A percentile compares a stretch with the other conserved stretches of the same genome.
phyloP scores from a whole-genome alignment of 2,888 invertebrate species.

The Blastobasis lacticolella region DNA sequence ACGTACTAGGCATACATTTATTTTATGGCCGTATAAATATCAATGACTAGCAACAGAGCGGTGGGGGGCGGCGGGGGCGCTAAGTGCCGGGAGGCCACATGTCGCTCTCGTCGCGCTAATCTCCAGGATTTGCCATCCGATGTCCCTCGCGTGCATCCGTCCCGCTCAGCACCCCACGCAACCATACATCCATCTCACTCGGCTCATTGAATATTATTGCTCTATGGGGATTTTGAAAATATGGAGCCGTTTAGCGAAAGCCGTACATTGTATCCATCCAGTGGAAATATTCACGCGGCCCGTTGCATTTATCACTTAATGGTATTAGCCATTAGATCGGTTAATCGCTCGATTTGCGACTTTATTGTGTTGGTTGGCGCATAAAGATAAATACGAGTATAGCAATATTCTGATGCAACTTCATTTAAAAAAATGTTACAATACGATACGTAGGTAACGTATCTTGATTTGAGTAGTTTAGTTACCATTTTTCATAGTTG shows the following conservation, averaged over 20 bases:
- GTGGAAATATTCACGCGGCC: conserved; percentile 68
- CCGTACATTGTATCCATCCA: conserved; percentile 71
- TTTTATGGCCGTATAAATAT: conserved; percentile 32
- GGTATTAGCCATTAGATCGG: conserved; percentile 69
- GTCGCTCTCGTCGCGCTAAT: conserved; percentile 71
- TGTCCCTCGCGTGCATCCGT: conserved; percentile 50
- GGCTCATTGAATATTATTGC: conserved; percentile 73
- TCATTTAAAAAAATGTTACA: conserved; percentile 8
- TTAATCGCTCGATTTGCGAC: conserved; percentile 68
- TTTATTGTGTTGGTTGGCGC: conserved; percentile 55
- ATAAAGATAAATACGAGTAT: conserved; percentile 12
- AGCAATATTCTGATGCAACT: not conserved
- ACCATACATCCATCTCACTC: conserved; percentile 54
- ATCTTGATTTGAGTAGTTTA: too few relatives aligned
- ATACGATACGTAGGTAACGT: conserved; percentile 2
- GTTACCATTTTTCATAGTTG: too few relatives aligned
- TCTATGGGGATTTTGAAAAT: conserved; percentile 74
- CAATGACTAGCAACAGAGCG: conserved; percentile 33
- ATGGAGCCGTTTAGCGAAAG: conserved; percentile 73
- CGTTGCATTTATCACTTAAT: conserved; percentile 73
- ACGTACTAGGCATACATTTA: conserved; percentile 12
- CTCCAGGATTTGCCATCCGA: conserved; percentile 69
- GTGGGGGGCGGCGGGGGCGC: conserved; percentile 38
- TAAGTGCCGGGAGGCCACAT: conserved; percentile 71
- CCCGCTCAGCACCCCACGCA: conserved; percentile 34